phyloP scores from a whole-genome alignment of 2,797 vertebrate species.

The Ataeniobius toweri region DNA sequence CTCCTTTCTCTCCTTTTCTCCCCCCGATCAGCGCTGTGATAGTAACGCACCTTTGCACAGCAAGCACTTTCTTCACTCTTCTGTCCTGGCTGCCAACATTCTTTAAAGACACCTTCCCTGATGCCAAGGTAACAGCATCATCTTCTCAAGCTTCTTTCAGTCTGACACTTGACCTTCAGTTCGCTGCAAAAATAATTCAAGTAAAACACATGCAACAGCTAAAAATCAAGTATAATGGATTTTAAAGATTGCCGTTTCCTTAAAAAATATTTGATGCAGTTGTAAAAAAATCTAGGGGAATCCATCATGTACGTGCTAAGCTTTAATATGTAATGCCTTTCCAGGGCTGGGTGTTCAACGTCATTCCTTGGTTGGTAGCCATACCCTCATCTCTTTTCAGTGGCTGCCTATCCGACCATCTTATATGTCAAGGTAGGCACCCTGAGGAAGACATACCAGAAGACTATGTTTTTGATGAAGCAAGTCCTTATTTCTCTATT shows the following conservation, averaged over 20 bases:
- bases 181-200: neutral
- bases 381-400: constrained; percentile 90
- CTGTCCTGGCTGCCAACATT: constrained; percentile 97
- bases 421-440: constrained; percentile 87
- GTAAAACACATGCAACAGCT: neutral
- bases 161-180: neutral
- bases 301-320: neutral
- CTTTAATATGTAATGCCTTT: constrained; percentile 21
- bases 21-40: constrained; percentile 86
- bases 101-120: constrained; percentile 93
- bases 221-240: neutral
- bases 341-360: constrained; percentile 98
- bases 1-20: constrained; percentile 15
- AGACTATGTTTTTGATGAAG: constrained; percentile 9
- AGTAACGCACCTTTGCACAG: constrained; percentile 89
- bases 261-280: neutral
- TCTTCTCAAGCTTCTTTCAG: neutral
- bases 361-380: constrained; percentile 94
- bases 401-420: constrained; percentile 91
- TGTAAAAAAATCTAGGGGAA: neutral
- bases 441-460: neutral
- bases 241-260: neutral
- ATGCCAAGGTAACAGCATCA: constrained; percentile 85
- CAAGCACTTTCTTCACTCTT: constrained; percentile 93
- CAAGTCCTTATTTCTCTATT: constrained; percentile 1